Conservation (phyloP, 2,113 vertebrate species). For the Polypterus bichir region DNA sequence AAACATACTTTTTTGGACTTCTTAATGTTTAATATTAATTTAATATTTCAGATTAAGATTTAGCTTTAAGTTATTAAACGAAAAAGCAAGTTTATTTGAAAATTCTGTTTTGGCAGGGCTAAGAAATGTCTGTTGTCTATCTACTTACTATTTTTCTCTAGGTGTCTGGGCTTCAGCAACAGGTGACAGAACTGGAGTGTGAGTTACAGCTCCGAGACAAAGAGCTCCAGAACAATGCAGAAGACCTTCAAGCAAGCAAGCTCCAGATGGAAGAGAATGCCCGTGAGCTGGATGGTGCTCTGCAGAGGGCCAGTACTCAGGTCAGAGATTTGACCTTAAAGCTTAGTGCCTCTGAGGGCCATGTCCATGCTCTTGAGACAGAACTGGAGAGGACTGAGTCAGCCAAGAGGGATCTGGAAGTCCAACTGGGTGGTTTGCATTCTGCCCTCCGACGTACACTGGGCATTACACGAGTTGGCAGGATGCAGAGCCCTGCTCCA, state of each 20-base stretch:
- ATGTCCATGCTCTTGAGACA: conserved; percentile 34
- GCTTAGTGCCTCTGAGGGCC: conserved; percentile 32
- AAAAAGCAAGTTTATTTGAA: no score
- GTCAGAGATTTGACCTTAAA: conserved; percentile 29
- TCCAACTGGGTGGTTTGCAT: conserved; percentile 37
- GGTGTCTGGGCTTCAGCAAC: conserved; percentile 44
- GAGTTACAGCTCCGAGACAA: conserved; percentile 23
- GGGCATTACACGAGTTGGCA: conserved; percentile 24
- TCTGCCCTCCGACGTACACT: conserved; percentile 43
- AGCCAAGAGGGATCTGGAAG: conserved; percentile 33
- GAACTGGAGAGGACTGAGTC: conserved; percentile 40
- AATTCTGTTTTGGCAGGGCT: no score
- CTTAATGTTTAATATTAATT: no score
- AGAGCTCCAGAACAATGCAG: conserved; percentile 34
- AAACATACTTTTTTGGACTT: no score
- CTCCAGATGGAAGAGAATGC: conserved; percentile 15
- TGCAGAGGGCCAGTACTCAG: conserved; percentile 19
- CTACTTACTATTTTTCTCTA: conserved; percentile 17
- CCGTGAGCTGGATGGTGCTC: conserved; percentile 13
- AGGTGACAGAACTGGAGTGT: conserved; percentile 37
- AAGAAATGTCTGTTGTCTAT: no score
- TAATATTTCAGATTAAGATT: no score
- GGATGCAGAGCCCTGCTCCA: conserved; percentile 18
- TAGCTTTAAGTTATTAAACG: no score
- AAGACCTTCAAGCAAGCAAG: conserved; percentile 24